phyloP scores from a whole-genome alignment of 37 sponge, comb jelly and placozoan species.

The Cladorhizidae sp. region DNA sequence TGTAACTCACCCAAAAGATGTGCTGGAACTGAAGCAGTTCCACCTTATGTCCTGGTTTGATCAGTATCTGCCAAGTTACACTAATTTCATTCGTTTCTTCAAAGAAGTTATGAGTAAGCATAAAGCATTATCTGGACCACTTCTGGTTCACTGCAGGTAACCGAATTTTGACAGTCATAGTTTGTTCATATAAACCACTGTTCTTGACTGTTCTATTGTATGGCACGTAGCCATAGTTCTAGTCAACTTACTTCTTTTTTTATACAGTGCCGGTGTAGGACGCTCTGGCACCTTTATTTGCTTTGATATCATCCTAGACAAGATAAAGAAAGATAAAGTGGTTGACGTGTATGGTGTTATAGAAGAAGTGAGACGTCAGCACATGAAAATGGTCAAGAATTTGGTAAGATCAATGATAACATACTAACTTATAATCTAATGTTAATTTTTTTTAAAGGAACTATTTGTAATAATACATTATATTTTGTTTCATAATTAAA shows the following conservation, averaged over 20 bases:
- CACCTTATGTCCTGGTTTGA: slow-evolving; percentile 85
- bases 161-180: no score
- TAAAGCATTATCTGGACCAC: slow-evolving; percentile 14
- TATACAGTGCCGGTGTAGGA: slow-evolving; percentile 84
- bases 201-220: no score
- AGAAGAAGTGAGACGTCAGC: slow-evolving; percentile 56
- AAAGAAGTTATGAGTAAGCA: slow-evolving; percentile 21
- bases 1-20: neutral
- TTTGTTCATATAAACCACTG: no score
- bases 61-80: slow-evolving; percentile 74
- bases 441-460: no score
- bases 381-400: slow-evolving; percentile 74
- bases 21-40: slow-evolving; percentile 52
- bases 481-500: neutral
- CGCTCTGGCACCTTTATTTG: slow-evolving; percentile 78
- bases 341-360: slow-evolving; percentile 60
- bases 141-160: slow-evolving; percentile 83
- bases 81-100: slow-evolving; percentile 42
- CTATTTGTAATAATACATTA: neutral
- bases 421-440: neutral
- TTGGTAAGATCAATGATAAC: slow-evolving; percentile 20
- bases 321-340: slow-evolving; percentile 42
- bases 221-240: no score
- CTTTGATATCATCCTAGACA: slow-evolving; percentile 61
- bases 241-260: neutral